Evolutionary conservation across 2,113 vertebrate species (phyloP), one percentile per base, ranked within the genome.

Genomic region (Stomatorhinus ivindoensis): DNA sequence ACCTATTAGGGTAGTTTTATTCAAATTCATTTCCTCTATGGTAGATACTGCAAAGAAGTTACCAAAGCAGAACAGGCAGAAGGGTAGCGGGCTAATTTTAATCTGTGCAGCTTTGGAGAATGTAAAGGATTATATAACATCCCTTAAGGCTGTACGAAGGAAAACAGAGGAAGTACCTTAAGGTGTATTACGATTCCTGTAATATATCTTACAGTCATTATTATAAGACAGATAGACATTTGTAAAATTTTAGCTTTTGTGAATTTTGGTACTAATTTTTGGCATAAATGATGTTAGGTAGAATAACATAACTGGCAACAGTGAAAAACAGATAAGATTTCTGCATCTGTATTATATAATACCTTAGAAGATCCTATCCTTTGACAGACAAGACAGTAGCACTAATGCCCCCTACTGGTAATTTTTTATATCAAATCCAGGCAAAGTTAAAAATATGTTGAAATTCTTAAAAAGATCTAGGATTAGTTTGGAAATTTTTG

Each of bases 331-430:
- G n/a, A 31, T 69, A 69, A 39, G 35, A 80, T 7, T 80, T 39
- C 27, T 17, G 31, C 35, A 42, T 42, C 73, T 42, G 35, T 53
- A 55, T 55, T 55, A 58, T 86, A 53, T 51, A 51, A 31, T 31
- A 58, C 4, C 21, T 35, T 53, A 35, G 35, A 27, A 55, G 84
- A 50, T n/a, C 19, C 51, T 27, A 17, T 42, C 9, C 5, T 51
- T 13, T 21, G 53, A 15, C 31, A 58, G 73, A 89, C 8, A 92
- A 92, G 93, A 94, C 93, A 92, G 93, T 95, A 96, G 93, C 96
- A 92, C 96, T 95, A 96, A 94, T 95, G 96, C 96, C 97, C 97
- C 96, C 97, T 97, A 94, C 96, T 97, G 97, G 96, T 69, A 2
- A 84, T 50, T 53, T 42, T 44, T 1, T 7, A 53, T 48, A 89